Conservation (phyloP, 2,888 invertebrate species). For the Drosophila demipolita region DNA sequence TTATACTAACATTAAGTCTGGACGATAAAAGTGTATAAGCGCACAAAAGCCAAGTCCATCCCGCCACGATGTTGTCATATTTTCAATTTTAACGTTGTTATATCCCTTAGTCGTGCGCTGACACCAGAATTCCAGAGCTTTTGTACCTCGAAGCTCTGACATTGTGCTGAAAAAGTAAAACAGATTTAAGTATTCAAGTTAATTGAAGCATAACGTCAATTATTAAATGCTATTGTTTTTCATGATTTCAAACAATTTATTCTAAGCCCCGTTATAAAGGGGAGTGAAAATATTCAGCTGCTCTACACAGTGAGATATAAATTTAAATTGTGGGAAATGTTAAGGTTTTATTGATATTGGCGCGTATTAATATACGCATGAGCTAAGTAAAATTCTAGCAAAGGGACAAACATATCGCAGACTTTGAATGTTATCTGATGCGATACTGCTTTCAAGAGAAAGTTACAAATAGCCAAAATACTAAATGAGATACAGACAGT, state of each 20-base stretch:
- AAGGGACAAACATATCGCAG: background rate
- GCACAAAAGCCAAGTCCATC: constrained; percentile 98
- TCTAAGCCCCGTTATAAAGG: background rate
- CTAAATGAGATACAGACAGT: background rate
- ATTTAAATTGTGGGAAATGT: background rate
- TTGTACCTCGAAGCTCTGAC: constrained; percentile 93
- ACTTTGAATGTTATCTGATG: background rate
- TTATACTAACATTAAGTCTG: constrained; percentile 96
- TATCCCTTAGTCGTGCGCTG: constrained; percentile 95
- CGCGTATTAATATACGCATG: background rate
- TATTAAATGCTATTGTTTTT: background rate
- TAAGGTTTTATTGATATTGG: background rate
- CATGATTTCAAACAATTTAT: background rate
- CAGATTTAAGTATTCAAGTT: background rate
- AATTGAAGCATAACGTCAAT: background rate
- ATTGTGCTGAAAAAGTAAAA: constrained; percentile 10
- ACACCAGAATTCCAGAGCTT: constrained; percentile 97
- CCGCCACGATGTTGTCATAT: constrained; percentile 98
- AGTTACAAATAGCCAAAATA: background rate
- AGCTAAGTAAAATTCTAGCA: background rate
- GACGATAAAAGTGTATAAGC: constrained; percentile 97
- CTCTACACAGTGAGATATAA: background rate
- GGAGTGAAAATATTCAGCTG: background rate
- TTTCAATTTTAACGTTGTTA: constrained; percentile 94
- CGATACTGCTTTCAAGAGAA: background rate